Evolutionary conservation across 2,797 vertebrate species (phyloP), one percentile per base, ranked within the genome.

Genomic region (Enteromius mattozi): DNA sequence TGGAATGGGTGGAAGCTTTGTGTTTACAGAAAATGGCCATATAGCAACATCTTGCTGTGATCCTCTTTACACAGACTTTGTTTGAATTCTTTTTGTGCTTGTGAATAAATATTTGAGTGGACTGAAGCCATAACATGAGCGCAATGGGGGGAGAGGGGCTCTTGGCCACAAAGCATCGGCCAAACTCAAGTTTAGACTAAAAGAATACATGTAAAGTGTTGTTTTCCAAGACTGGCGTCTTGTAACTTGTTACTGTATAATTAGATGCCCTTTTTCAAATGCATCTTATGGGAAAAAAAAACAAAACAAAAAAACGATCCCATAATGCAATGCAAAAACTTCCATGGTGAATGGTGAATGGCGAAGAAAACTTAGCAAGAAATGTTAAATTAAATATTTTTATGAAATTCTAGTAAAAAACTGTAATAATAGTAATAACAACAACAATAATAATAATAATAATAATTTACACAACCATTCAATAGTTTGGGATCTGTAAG

Each of bases 81-180:
- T 81, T 83, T 83, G 14, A 80, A 74, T 85, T 83, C 56, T 75
- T 72, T 78, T 85, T 81, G 78, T 81, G 72, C 49, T 80, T 72
- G 74, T 68, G 75, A 87, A 87, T 83, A 88, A 87, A 85, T 81
- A 86, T 85, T 82, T 85, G 61, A 82, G 37, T 69, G 79, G 79
- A 59, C 71, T 19, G n/a, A 77, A 84, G 65, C 54, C 82, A 84
- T 69, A 86, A 82, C 74, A 69, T 1, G 6, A 63, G 76, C 13
- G 35, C 72, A 51, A 63, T 30, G 49, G 75, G 42, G n/a, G 10
- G 6, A 12, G 59, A 19, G 17, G 37, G 24, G 19, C 17, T 76
- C 45, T 75, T 51, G 71, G 72, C 47, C 6, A 21, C 47, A 83
- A 56, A 69, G 2, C 1, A 47, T 45, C 6, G 35, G 33, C 40